Evolutionary conservation across 2,113 vertebrate genomes (phyloP).

Genomic region (Callipepla californica): DNA sequence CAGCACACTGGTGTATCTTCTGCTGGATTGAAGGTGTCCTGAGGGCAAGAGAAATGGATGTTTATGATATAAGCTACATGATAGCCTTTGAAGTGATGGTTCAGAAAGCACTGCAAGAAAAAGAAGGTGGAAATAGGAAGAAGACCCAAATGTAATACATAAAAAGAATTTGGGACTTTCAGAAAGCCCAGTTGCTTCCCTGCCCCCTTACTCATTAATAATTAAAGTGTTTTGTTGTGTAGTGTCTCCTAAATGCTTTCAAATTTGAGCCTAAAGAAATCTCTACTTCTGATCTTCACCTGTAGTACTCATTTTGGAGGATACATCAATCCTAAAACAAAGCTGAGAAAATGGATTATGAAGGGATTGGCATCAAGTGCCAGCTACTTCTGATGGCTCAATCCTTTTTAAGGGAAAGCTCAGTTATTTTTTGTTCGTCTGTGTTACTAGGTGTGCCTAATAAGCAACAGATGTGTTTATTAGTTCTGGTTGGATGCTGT

Average conservation of each 20-base stretch:
- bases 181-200: background rate
- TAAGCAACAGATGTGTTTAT: background rate
- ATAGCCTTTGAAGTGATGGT: slow-evolving; percentile 47
- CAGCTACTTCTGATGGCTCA: background rate
- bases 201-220: background rate
- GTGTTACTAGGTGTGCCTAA: background rate
- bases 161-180: background rate
- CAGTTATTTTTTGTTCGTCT: background rate
- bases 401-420: background rate
- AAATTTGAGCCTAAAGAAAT: background rate
- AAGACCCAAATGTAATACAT: background rate
- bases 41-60: slow-evolving; percentile 44
- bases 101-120: slow-evolving; percentile 25
- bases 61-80: slow-evolving; percentile 41
- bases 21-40: slow-evolving; percentile 13
- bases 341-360: background rate
- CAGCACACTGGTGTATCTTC: slow-evolving; percentile 16
- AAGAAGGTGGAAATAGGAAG: slow-evolving; percentile 4
- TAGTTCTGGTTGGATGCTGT: background rate
- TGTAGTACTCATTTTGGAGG: background rate
- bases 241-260: background rate
- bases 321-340: background rate
- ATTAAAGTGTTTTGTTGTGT: background rate
- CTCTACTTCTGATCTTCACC: background rate
- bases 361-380: background rate